phyloP scores from a whole-genome alignment of 2,113 vertebrate genomes.

The Scopus umbretta region DNA sequence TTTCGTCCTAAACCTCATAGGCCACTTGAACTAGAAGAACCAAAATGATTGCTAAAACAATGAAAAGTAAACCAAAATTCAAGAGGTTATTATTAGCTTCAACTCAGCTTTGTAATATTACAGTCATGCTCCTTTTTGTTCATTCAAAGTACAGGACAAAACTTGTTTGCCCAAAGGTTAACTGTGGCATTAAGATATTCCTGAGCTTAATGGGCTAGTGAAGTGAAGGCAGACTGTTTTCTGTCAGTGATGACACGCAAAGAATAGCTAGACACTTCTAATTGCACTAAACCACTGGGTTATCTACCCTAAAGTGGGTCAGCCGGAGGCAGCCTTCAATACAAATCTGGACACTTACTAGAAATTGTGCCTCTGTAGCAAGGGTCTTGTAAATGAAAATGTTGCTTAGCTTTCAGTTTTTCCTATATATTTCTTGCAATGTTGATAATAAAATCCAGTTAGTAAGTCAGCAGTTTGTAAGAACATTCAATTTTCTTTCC shows the following conservation, averaged over 20 bases:
- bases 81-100: background rate
- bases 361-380: background rate
- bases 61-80: background rate
- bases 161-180: background rate
- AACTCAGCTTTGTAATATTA: background rate
- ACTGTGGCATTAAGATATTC: background rate
- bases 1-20: background rate
- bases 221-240: background rate
- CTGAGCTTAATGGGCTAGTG: background rate
- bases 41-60: background rate
- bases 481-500: background rate
- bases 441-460: background rate
- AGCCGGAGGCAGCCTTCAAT: background rate
- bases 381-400: background rate
- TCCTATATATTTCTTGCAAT: background rate
- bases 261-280: background rate
- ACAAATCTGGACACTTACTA: background rate
- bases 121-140: background rate
- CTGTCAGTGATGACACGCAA: background rate
- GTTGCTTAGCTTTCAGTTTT: background rate
- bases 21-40: background rate
- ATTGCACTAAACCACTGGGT: background rate
- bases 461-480: background rate
- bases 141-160: background rate
- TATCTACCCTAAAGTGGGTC: background rate